Conservation (phyloP, 2,888 invertebrate genomes). For the Catocala fraxini region DNA sequence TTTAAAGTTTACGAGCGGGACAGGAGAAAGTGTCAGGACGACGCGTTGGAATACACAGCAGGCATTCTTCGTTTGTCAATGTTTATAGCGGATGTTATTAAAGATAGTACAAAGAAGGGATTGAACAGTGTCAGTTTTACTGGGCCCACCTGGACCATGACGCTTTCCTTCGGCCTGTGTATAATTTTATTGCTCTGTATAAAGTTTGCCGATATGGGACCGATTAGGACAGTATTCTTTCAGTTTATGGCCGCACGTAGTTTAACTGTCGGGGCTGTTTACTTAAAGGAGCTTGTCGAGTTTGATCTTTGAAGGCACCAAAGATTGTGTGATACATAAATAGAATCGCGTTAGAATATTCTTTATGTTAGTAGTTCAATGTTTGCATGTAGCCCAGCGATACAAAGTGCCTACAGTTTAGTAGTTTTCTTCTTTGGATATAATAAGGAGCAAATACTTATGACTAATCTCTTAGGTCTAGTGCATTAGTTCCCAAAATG, state of each 20-base stretch:
- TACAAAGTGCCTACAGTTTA: too few species aligned
- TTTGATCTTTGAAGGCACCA: too few species aligned
- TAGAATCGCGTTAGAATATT: too few species aligned
- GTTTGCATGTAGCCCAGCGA: too few species aligned
- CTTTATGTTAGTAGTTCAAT: too few species aligned
- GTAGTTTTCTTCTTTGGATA: too few species aligned
- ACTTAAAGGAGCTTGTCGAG: too few species aligned
- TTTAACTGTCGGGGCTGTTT: too few species aligned
- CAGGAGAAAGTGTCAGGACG: conserved; percentile 39
- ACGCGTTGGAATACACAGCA: conserved; percentile 25
- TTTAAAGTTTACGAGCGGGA: conserved; percentile 30
- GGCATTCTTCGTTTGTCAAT: conserved; percentile 36
- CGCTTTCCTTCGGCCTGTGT: conserved; percentile 2
- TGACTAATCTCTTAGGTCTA: too few species aligned
- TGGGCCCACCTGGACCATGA: conserved; percentile 12
- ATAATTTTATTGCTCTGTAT: conserved; percentile 10
- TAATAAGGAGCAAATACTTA: too few species aligned
- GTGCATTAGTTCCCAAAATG: too few species aligned
- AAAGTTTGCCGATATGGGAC: background rate
- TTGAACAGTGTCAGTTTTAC: conserved; percentile 12
- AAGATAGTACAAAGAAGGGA: conserved; percentile 29
- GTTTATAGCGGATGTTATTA: conserved; percentile 26
- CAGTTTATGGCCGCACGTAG: background rate
- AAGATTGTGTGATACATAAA: too few species aligned
- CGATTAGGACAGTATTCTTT: background rate